Base-by-base conservation (phyloP, 1,140 invertebrate genomes). In the Neodiprion fabricii region DNA sequence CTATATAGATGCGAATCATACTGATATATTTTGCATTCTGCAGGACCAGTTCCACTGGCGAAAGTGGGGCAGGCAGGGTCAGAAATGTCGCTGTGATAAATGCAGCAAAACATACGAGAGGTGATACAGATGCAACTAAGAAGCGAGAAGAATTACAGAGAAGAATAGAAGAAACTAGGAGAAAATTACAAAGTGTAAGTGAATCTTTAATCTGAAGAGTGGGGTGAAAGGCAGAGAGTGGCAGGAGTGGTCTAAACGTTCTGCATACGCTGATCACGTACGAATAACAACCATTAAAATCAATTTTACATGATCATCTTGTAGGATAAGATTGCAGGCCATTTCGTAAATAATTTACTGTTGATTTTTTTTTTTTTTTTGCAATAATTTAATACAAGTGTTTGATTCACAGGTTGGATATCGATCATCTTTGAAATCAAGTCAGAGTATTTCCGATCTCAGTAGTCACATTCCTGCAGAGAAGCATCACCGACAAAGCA, bases 121-220 rank as follows among this genome's bases (percentile, higher is more conserved):
- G 84, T 48, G 92, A 94, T 82, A 85, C 90, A 1, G 92, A 94
- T 76, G 91, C 93, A 1, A 90, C 91, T 7, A 93, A 93, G 74
- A 94, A 95, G 79, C 90, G 96, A 67, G 94, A 96, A 85, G 95
- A 97, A 85, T 87, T 97, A 68, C 91, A 95, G 77, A 92, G 95
- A 83, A 91, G 95, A 82, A 95, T 97, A 83, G 93, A 95, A 82
- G 96, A 97, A 88, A 96, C 96, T 0, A 92, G 95, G 84, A 92
- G 93, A 80, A 96, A 96, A 88, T 87, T 98, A 69, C 95, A 97
- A 90, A 97, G 93, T 86, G 96, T 97, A 87, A 92, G 92, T 92
- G 76, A 21, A 40, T 72, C 49, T 68, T 49, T 9, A 10, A 72
- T 40, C 28, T 40, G 28, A 40, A 40, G 28, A 40, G 28, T 40